phyloP scores from a whole-genome alignment of 2,113 vertebrate species.

The Aplodontia rufa region DNA sequence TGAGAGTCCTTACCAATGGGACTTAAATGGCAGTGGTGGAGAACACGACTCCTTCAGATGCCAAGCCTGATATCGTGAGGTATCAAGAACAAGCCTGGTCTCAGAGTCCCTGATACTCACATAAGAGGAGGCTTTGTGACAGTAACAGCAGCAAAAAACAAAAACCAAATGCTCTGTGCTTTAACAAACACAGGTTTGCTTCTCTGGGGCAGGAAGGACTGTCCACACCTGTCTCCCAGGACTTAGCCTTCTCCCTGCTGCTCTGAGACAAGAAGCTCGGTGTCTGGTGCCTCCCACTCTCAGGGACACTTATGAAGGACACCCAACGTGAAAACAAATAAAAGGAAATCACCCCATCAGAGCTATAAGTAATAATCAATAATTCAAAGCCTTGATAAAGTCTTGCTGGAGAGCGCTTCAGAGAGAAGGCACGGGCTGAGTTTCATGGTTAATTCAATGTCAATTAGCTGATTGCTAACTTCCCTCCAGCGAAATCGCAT shows the following conservation, averaged over 20 bases:
- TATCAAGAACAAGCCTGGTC: background rate
- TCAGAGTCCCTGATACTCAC: background rate
- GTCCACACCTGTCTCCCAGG: background rate
- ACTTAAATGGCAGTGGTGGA: background rate
- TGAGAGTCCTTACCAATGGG: background rate
- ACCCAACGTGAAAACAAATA: conserved; percentile 83
- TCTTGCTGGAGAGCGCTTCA: conserved; percentile 86
- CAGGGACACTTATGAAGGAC: conserved; percentile 83
- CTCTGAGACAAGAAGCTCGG: background rate
- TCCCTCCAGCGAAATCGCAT: conserved; percentile 95
- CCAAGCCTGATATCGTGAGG: background rate
- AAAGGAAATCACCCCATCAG: conserved; percentile 82
- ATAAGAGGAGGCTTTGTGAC: background rate
- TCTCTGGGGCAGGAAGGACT: background rate
- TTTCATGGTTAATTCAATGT: conserved; percentile 99
- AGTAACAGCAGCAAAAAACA: background rate
- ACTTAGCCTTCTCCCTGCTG: background rate
- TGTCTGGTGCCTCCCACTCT: conserved; percentile 53
- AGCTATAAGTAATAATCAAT: conserved; percentile 89
- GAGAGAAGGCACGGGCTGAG: conserved; percentile 91
- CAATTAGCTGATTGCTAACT: conserved; percentile 99
- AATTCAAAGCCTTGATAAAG: conserved; percentile 89
- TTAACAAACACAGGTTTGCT: background rate
- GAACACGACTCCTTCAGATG: background rate
- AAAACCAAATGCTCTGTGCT: background rate